These are phyloP conservation scores for Eubasilissa regina DNA, from an alignment of 1,140 invertebrate genomes.

Conservation along the genomic window DNA sequence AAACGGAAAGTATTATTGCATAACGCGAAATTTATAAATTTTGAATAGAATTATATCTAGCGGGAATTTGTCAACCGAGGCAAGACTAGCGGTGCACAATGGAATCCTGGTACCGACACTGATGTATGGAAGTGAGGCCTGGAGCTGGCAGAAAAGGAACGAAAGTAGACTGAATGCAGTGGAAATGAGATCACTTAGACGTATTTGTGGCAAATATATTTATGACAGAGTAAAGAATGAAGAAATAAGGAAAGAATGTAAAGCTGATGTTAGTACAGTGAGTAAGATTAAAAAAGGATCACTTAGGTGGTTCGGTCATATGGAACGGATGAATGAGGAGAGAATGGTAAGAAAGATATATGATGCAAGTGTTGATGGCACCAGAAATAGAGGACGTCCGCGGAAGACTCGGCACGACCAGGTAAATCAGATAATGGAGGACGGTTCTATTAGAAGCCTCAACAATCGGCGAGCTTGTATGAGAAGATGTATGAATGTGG, in stretches of 20 bases:
- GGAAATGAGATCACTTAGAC: neutral
- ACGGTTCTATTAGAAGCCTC: neutral
- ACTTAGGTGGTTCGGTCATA: neutral
- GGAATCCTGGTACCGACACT: neutral
- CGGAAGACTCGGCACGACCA: neutral
- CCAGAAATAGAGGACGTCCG: neutral
- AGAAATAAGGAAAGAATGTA: neutral
- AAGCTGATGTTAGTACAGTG: neutral
- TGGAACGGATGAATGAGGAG: neutral
- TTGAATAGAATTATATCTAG: too few relatives aligned
- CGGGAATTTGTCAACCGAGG: too few relatives aligned
- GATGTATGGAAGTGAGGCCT: neutral
- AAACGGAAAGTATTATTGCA: too few relatives aligned
- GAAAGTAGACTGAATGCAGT: constrained; percentile 1
- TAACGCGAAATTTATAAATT: too few relatives aligned
- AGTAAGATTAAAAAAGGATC: neutral
- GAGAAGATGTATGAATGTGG: neutral
- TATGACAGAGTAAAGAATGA: neutral
- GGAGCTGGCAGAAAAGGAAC: neutral
- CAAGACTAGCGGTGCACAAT: neutral
- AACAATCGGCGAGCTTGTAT: neutral
- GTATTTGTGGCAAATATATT: neutral
- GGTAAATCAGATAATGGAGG: neutral
- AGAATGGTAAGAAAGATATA: neutral
- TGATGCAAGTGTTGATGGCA: neutral